A percentile compares a stretch with the other conserved stretches of the same genome.
Conservation (phyloP, 2,797 vertebrate species). For the Tokudaia muenninki region DNA sequence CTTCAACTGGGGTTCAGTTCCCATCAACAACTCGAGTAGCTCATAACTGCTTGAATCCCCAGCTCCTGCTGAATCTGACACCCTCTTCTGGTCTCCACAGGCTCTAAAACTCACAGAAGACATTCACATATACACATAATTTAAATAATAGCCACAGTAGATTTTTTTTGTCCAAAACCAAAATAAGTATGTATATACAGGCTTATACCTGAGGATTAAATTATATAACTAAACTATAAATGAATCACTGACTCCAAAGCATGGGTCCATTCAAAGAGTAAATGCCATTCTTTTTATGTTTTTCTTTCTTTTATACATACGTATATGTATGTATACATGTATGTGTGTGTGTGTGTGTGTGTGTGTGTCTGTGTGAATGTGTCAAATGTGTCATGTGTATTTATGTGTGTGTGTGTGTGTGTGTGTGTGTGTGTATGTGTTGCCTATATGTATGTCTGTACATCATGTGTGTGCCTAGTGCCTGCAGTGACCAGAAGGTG, state of each 20-base stretch:
- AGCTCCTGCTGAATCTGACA: not conserved
- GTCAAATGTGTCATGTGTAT: not conserved
- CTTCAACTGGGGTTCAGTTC: not conserved
- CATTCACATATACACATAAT: not conserved
- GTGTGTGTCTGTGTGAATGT: not conserved
- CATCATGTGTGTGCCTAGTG: not conserved
- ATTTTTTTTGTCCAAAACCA: not conserved
- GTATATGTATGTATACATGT: not conserved
- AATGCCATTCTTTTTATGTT: not conserved
- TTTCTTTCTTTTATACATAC: not conserved
- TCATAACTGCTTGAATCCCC: not conserved
- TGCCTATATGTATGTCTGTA: not conserved
- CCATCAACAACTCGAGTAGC: not conserved
- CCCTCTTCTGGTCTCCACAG: not conserved
- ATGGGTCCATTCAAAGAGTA: not conserved
- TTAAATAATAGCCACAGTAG: not conserved
- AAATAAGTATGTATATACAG: not conserved
- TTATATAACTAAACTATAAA: slow-evolving; percentile 17
- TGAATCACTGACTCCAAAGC: not conserved
- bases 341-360: not conserved
- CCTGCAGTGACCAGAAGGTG: not conserved
- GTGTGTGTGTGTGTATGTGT: not conserved
- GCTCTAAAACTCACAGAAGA: not conserved
- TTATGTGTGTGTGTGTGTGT: not conserved
- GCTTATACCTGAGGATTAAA: not conserved